Conservation (phyloP, 2,113 vertebrate genomes). For the western clawed frog (Xenopus tropicalis) region UCB_Xtro_10.0 CM004451.2:54840001-54840500, state of each 20-base stretch:
- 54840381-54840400: conserved; percentile 93
- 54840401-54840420: conserved; percentile 67
- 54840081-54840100: neutral
- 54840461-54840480: neutral
- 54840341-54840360: conserved; percentile 67
- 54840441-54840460: neutral
- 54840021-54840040: conserved; percentile 93
- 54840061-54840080: conserved; percentile 73
- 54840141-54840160: no score
- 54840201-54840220: no score
- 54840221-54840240: no score
- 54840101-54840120: no score
- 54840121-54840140: neutral
- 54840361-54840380: conserved; percentile 96
- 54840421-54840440: conserved; percentile 12
- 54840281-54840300: no score
- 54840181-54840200: no score
- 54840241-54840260: no score
- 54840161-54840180: no score
- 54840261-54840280: no score
- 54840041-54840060: conserved; percentile 89
- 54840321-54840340: no score
- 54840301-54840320: no score
- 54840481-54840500: neutral
- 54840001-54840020: conserved; percentile 93